Evolutionary conservation across 2,888 invertebrate species (phyloP).

Genomic region (Emmelina monodactyla): DNA sequence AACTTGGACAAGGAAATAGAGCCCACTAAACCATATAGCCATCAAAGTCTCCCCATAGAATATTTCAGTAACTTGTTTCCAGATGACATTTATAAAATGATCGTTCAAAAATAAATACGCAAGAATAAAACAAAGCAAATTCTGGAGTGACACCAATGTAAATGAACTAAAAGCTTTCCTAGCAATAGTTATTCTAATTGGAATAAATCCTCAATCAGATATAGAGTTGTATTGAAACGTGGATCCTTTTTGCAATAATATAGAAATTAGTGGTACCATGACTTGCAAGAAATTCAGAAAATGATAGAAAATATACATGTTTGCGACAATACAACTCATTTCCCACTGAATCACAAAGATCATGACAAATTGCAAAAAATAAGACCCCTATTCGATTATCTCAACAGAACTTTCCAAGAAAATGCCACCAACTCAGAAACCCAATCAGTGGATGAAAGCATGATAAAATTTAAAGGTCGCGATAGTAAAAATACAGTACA

Average conservation of each 20-base stretch:
- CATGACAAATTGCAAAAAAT: constrained; percentile 6
- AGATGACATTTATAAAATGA: constrained; percentile 11
- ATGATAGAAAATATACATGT: no score
- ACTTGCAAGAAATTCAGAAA: constrained; percentile 11
- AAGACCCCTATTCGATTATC: constrained; percentile 9
- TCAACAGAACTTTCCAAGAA: constrained; percentile 7
- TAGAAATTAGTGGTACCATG: constrained; percentile 6
- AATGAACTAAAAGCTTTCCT: constrained; percentile 11
- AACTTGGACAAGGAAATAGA: no score
- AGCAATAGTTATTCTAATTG: constrained; percentile 12
- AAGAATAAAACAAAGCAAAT: constrained; percentile 10
- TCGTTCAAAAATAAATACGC: constrained; percentile 11
- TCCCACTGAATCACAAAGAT: background rate
- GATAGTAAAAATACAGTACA: constrained; percentile 11
- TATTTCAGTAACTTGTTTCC: constrained; percentile 13
- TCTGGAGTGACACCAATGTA: constrained; percentile 8
- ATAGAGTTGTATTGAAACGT: constrained; percentile 13
- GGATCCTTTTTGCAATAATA: constrained; percentile 13
- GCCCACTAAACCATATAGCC: no score
- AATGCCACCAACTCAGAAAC: constrained; percentile 8
- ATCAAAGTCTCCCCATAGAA: no score
- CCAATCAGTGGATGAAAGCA: constrained; percentile 13
- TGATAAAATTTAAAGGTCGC: constrained; percentile 11
- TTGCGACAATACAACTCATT: background rate
- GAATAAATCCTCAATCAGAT: constrained; percentile 10